Evolutionary conservation across 2,797 vertebrate genomes (phyloP), one percentile per base, ranked within the genome.

Genomic region (Megaceryle alcyon): DNA sequence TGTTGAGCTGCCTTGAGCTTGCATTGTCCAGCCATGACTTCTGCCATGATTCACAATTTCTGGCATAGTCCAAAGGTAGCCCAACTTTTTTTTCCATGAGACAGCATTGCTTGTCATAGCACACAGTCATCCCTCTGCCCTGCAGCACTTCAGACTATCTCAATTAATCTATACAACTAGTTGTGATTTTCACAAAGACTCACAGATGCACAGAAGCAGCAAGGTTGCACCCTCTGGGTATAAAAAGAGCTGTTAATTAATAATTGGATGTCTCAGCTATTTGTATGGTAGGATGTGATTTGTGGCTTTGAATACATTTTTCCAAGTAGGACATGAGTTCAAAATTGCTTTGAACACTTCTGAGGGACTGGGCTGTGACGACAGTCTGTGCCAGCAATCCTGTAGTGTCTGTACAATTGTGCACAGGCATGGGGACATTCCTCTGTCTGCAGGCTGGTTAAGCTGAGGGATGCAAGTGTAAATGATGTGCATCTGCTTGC

Each of bases 161-260:
- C 43, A 56, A 28, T 70, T 88, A 70, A 56, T 75, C 63, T 39
- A 21, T 73, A 63, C 57, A 73, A 66, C 37, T 56, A 46, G 61
- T 65, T 73, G 31, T 75, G 57, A 57, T 88, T 86, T 82, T 91
- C 48, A 59, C 53, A 59, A 82, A 88, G 51, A 56, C 57, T 65
- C 66, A 66, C 61, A 75, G 61, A 75, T 65, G 68, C 22, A n/a
- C 48, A 79, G 57, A 75, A 88, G 57, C 85, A 56, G 63, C 33
- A 91, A 88, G 68, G 72, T 91, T 88, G 43, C n/a, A 57, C 46
- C 76, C 61, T 82, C 51, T 75, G 88, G 72, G 63, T 86, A 79
- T 93, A 66, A 75, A 75, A 88, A 79, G 83, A 82, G 68, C 23
- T 82, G 81, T 91, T 93, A 86, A 91, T 88, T 88, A 88, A 72